Base-by-base conservation (phyloP, 53 echinoderm and acorn worm species). In the Glandiceps talaboti region DNA sequence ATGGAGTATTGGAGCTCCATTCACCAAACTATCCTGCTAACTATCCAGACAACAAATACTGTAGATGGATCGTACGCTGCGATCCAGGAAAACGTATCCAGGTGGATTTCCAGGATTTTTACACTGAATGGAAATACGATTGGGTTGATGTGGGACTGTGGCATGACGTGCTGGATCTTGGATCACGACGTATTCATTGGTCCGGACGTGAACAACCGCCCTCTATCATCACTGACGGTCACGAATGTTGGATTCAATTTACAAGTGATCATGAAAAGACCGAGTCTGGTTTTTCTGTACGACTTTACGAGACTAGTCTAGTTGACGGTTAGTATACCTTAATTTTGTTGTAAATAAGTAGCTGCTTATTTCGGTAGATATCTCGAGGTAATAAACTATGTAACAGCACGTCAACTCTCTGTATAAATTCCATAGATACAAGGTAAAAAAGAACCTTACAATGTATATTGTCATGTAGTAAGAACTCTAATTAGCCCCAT, bases 21-120 rank as follows among this genome's bases (percentile, higher is more conserved):
- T 87, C 93, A 0, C 99, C 91, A 27, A 89, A 92, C 85, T 99
- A 99, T 77, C 99, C 99, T 14, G 86, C 87, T 75, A 89, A 91
- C 82, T 99, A 99, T 86, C 75, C 80, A 30, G 90, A 99, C 82
- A 79, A 78, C 76, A 91, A 89, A 77, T 83, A 91, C 29, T 99
- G 99, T 73, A 91, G 91, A 12, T 99, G 99, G 99, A 89, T 93
- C 78, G 84, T 99, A 74, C 64, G 64, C 64, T 45, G 31, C 32
- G 85, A 83, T 26, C 82, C 88, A 75, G 74, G 33, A 0, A 87
- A 91, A 25, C 91, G 87, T 30, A 79, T 78, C 29, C 74, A 89
- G 30, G 32, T 33, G 0, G 81, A 89, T 20, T 45, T 45, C 64
- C 64, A 45, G 64, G 99, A 99, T 74, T 99, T 91, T 75, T 73